A percentile compares a stretch with the other conserved stretches of the same genome.
Conservation (phyloP, 2,797 vertebrate genomes). For the Sebastes reedi region DNA sequence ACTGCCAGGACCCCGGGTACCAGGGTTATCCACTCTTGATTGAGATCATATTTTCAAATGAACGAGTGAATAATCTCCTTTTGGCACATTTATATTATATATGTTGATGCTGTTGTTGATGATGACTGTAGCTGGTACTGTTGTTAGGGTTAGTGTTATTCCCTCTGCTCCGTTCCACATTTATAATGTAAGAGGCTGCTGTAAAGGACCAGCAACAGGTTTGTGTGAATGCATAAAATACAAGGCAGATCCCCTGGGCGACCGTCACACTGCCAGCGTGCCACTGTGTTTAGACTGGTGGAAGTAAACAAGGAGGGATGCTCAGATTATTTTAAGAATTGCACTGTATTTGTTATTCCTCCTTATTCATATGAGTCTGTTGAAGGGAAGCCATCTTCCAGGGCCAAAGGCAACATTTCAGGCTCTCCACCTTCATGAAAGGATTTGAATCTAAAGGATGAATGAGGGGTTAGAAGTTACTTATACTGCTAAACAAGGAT, state of each 20-base stretch:
- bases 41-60: neutral
- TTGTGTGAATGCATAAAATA: constrained; percentile 58
- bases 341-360: neutral
- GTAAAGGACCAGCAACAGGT: constrained; percentile 45
- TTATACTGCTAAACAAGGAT: neutral
- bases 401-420: constrained; percentile 1
- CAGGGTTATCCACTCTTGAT: neutral
- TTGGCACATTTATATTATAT: neutral
- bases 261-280: constrained; percentile 17
- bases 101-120: constrained; percentile 3
- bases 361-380: constrained; percentile 19
- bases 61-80: neutral
- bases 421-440: neutral
- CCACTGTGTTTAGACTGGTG: constrained; percentile 19
- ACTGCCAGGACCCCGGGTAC: rapidly evolving
- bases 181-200: constrained; percentile 40
- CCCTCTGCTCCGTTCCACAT: constrained; percentile 31
- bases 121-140: neutral
- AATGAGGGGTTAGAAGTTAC: neutral
- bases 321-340: constrained; percentile 35
- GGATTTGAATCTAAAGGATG: neutral
- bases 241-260: constrained; percentile 51
- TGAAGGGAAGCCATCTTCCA: neutral
- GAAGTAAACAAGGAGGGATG: constrained; percentile 43
- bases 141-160: constrained; percentile 37